Base-by-base conservation (phyloP, 1,140 invertebrate species). In the Callitettix versicolor region DNA sequence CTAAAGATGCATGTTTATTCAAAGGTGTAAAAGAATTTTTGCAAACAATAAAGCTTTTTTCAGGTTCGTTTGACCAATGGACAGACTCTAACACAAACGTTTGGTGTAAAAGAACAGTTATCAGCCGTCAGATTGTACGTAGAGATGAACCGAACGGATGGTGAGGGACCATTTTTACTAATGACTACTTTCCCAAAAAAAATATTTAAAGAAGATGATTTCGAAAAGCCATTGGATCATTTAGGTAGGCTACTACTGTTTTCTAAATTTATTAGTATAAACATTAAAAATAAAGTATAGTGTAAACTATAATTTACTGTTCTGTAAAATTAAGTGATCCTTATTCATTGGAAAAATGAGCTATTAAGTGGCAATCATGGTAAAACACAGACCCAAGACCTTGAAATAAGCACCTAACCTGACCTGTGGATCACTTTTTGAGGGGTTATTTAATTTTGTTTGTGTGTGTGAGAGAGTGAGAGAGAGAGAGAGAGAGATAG, bases 151-250 rank as follows among this genome's bases (percentile, higher is more conserved):
- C 71, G 84, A 44, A 80, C 77, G 14, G 85, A 87, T 68, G 73
- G 69, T 1, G 48, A 67, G 1, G 75, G 69, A 7, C 73, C 78
- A 12, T 91, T 93, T 69, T 79, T 79, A 50, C 69, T 95, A 48
- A 89, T 91, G 82, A 92, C 86, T 14, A 82, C 77, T 58, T 94
- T 89, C 71, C 91, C 91, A n/a, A 81, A 79, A 65, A 88, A 86
- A 72, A 76, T 91, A 50, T 94, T 92, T 65, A 72, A 73, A n/a
- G 75, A 72, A n/a, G 88, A 91, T 21, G 91, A 95, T 68, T 92
- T 88, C 73, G 86, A 91, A 51, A 84, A 83, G 65, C 87, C 90
- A 15, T 73, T 95, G 47, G 82, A 86, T 62, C 70, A 77, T 60
- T 75, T 94, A 73, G 88, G 89, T 91, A 71, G n/a, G n/a, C n/a